Percentiles rank a stretch among this genome's conserved stretches.
These are phyloP conservation scores for Turritopsis dohrnii DNA, from an alignment of 30 jellyfish, hydroid and myxozoan species.

Conservation along the genomic window DNA sequence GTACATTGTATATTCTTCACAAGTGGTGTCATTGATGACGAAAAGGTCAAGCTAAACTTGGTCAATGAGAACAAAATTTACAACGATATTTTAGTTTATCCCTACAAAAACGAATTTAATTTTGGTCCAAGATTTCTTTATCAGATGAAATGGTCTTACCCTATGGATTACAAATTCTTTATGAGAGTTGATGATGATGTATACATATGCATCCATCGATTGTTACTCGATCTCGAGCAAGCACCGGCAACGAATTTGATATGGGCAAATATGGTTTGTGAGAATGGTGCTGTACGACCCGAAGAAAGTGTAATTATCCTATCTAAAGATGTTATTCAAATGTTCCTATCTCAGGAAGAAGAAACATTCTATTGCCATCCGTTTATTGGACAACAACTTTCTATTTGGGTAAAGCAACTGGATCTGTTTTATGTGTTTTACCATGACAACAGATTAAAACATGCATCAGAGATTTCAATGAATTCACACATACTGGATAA, in stretches of 20 bases:
- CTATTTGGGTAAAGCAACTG: constrained; percentile 59
- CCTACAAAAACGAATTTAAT: not conserved
- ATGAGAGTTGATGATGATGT: not conserved
- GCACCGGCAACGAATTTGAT: constrained; percentile 42
- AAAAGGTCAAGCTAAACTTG: not conserved
- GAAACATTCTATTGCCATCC: constrained; percentile 56
- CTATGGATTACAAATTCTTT: not conserved
- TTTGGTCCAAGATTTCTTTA: not conserved
- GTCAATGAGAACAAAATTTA: not conserved
- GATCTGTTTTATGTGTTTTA: constrained; percentile 30
- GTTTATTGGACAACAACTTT: constrained; percentile 76
- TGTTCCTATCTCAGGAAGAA: constrained; percentile 47
- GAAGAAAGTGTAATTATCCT: constrained; percentile 66
- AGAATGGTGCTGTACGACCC: constrained; percentile 48
- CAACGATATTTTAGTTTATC: not conserved
- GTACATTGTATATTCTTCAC: not conserved
- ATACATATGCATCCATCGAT: not conserved
- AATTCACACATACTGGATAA: constrained; percentile 11
- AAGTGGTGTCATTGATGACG: not conserved
- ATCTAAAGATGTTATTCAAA: constrained; percentile 58
- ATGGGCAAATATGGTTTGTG: constrained; percentile 80
- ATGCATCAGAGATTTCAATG: constrained; percentile 37
- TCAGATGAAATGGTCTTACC: not conserved
- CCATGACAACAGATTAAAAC: constrained; percentile 63
- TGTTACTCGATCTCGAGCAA: constrained; percentile 1